phyloP scores from a whole-genome alignment of 2,797 vertebrate species.

The Sebastes baramenuke region DNA sequence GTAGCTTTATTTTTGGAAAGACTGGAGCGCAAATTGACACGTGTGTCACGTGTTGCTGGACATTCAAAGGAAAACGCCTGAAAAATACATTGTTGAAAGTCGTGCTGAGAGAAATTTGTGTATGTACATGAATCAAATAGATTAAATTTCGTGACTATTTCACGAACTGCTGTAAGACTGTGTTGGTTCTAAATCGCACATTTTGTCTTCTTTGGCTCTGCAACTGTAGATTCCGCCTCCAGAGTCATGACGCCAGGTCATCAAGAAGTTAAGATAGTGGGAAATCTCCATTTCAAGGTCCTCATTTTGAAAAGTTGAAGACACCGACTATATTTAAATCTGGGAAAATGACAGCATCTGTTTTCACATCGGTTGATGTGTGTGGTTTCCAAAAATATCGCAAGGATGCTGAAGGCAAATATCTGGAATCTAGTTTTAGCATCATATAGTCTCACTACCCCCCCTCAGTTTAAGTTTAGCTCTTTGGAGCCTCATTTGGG shows the following conservation, averaged over 20 bases:
- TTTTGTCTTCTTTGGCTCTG: neutral
- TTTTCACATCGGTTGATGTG: neutral
- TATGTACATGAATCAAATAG: too few relatives aligned
- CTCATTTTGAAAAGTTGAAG: neutral
- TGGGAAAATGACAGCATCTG: neutral
- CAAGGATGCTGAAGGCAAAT: too few relatives aligned
- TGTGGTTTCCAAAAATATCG: neutral
- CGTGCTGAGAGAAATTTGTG: too few relatives aligned
- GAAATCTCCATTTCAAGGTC: neutral
- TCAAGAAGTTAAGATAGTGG: neutral
- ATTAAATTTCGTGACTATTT: too few relatives aligned
- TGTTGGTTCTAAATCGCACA: neutral
- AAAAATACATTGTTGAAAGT: too few relatives aligned
- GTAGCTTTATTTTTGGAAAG: too few relatives aligned
- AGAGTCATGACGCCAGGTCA: neutral
- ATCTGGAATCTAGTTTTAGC: neutral
- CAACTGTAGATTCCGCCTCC: neutral
- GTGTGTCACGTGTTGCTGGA: too few relatives aligned
- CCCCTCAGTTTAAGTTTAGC: constrained; percentile 1
- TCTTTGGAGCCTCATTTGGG: constrained; percentile 38
- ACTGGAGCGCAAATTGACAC: too few relatives aligned
- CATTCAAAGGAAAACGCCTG: too few relatives aligned
- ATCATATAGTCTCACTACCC: neutral
- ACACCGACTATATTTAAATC: neutral
- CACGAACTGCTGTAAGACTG: neutral